Conservation (phyloP, 2,888 invertebrate genomes). For the Macrosiphum euphorbiae region DNA sequence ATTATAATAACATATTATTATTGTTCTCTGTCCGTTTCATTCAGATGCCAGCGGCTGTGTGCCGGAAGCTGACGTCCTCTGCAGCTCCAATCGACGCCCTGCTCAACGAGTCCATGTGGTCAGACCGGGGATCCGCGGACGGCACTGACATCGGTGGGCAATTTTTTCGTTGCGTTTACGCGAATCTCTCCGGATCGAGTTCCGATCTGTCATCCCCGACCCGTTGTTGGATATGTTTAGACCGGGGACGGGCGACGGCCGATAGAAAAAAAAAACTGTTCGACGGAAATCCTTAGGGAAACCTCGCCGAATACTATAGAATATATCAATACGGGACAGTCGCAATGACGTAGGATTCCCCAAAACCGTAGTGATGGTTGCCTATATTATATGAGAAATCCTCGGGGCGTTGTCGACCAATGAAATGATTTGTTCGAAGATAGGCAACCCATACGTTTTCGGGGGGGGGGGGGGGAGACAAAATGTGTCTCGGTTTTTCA, state of each 20-base stretch:
- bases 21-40: neutral
- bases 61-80: slow-evolving; percentile 26
- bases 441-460: too few species aligned
- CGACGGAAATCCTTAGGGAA: neutral
- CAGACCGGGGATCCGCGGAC: slow-evolving; percentile 83
- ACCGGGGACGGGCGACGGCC: neutral
- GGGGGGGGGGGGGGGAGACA: too few species aligned
- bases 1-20: too few species aligned
- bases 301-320: neutral
- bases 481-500: too few species aligned
- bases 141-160: slow-evolving; percentile 71
- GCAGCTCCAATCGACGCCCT: neutral
- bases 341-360: too few species aligned
- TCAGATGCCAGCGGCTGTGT: slow-evolving; percentile 43
- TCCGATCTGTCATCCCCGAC: neutral
- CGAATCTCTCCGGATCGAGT: neutral
- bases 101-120: slow-evolving; percentile 72
- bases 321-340: too few species aligned
- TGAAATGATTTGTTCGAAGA: too few species aligned
- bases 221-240: neutral
- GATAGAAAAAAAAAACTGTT: neutral
- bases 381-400: too few species aligned
- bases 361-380: too few species aligned
- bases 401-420: too few species aligned
- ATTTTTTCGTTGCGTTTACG: neutral